Evolutionary conservation across 92 coral and sea anemone genomes (phyloP), one percentile per base, ranked within the genome.

Genomic region (Umimayanthus chanpuru): DNA sequence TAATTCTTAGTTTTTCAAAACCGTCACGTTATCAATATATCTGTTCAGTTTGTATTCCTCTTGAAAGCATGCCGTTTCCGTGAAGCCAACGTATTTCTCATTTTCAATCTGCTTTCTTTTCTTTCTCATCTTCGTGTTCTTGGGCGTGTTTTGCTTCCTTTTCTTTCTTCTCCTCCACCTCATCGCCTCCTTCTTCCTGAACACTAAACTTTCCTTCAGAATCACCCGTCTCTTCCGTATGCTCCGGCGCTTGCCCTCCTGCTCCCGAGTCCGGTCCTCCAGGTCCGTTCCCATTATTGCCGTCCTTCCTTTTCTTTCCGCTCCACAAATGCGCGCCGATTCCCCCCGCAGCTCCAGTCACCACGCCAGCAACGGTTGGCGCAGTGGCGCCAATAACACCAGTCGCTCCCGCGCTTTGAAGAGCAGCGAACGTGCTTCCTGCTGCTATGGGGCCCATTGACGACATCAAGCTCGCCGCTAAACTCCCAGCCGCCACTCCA

Each of bases 391-490:
- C 86, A 5, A 80, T 40, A 20, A 67, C 73, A 1, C 86, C 86
- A 21, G 58, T 73, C 5, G 76, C 86, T 9, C 86, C 86, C 2
- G 76, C 86, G 21, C 86, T 81, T 74, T 81, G 86, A 11, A 81
- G 86, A 64, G 32, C 26, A 20, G 86, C 86, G 38, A 81, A 65
- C 39, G 36, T 9, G 44, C 86, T 81, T 28, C 86, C 86, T 6
- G 76, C 76, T 4, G 86, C 10, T 6, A 81, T 76, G 9, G 9
- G 4, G 29, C 86, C 86, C 9, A 81, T 81, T 64, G 76, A 4
- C 14, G 86, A 81, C 86, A 81, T 81, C 76, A 61, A 81, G 56
- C 49, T 18, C 8, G 86, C 86, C 4, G 86, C 86, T 2, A 81
- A 2, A 43, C 86, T 81, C 4, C 86, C 86, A 15, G 38, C 76